Evolutionary conservation across 2,797 vertebrate species (phyloP).

Genomic region (Spea hammondii): DNA sequence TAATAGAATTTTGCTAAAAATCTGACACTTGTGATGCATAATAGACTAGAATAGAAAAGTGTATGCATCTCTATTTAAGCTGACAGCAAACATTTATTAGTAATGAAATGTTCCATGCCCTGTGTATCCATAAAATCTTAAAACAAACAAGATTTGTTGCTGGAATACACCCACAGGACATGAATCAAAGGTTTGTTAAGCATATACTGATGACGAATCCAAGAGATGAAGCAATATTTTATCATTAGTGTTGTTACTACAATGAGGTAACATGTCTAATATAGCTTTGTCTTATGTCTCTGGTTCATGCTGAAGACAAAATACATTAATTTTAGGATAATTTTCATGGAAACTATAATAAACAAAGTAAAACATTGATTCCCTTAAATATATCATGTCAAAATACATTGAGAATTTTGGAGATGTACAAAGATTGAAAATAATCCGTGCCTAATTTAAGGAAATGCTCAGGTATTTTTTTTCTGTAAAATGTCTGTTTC

Average conservation of each 20-base stretch:
- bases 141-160: conserved; percentile 31
- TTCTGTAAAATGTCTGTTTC: no score
- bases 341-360: no score
- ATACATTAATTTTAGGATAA: no score
- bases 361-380: no score
- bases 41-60: neutral
- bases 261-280: conserved; percentile 12
- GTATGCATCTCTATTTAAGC: conserved; percentile 10
- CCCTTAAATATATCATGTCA: no score
- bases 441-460: no score
- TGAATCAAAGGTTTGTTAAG: conserved; percentile 38
- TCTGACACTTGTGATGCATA: no score
- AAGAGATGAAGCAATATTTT: conserved; percentile 30
- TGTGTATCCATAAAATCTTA: conserved; percentile 28
- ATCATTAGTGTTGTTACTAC: conserved; percentile 9
- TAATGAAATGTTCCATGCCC: conserved; percentile 10
- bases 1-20: no score
- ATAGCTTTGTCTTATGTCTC: neutral
- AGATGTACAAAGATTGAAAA: no score
- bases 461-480: no score
- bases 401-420: no score
- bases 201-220: conserved; percentile 6
- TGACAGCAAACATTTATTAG: conserved; percentile 30
- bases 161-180: conserved; percentile 34
- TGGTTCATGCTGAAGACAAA: no score